Base-by-base conservation (phyloP, 2,888 invertebrate species). In the Drosophila neotestacea region DNA sequence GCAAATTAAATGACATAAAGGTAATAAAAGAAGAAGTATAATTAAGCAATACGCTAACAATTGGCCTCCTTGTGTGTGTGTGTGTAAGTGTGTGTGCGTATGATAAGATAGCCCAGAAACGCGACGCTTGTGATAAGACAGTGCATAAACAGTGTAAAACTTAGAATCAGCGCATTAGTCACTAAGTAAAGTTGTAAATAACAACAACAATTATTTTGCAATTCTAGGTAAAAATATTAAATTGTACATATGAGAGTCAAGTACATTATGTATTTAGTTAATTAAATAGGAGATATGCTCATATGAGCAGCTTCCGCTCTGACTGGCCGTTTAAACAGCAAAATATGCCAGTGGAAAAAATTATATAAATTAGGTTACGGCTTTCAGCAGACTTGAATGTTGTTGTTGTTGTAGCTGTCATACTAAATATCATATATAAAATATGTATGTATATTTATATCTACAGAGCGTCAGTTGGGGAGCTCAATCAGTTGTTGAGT, bases 231-330 rank as follows among this genome's bases (percentile, higher is more conserved):
- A 44, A 32, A 44, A 47, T 38, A 30, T 38, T 47, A 47, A 36
- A 16, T 38, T 0, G 13, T 11, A 48, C 28, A 50, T 32, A 5
- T 5, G 30, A 6, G 22, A 22, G 22, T 22, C 22, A 22, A 28
- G 32, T 50, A 28, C 36, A 22, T 55, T 22, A 55, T 44, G 39
- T 46, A 32, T 55, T 32, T 47, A 41, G 9, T 32, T 30, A 48
- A 47, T 38, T 54, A 28, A 64, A 72, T 64, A 64, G 84, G 84
- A 85, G 84, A 85, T 81, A 85, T 85, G 84, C 84, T 76, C 55
- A 69, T 84, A 81, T 85, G 84, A 85, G 84, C 84, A 85, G 84
- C 84, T 84, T 85, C 84, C 84, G 85, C 77, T 79, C 66, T 54
- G 60, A 30, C 54, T 16, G 47, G 28, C 5, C 75, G 54, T 75